phyloP scores from a whole-genome alignment of 2,888 invertebrate species.

The Molorchus minor region DNA sequence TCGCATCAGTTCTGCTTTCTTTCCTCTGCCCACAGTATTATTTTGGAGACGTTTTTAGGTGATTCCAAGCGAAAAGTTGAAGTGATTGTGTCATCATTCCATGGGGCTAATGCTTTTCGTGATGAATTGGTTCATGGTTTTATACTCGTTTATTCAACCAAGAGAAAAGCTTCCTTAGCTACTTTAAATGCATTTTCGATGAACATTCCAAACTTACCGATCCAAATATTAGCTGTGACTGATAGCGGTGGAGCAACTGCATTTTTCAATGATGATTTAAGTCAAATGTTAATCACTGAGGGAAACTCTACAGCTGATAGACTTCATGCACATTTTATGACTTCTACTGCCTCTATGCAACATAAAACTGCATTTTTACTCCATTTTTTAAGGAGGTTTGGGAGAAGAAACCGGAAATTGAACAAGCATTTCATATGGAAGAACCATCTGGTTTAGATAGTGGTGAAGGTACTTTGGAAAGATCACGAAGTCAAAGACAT shows the following conservation, averaged over 20 bases:
- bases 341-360: conserved; percentile 84
- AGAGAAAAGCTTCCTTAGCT: conserved; percentile 92
- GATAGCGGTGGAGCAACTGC: conserved; percentile 89
- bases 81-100: conserved; percentile 93
- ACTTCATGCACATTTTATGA: conserved; percentile 91
- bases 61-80: conserved; percentile 89
- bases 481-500: conserved; percentile 71
- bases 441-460: conserved; percentile 71
- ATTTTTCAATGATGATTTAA: conserved; percentile 89
- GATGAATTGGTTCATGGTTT: conserved; percentile 95
- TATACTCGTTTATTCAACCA: conserved; percentile 93
- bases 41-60: conserved; percentile 91
- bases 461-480: conserved; percentile 76
- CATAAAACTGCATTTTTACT: conserved; percentile 93
- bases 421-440: conserved; percentile 90
- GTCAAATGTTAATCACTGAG: conserved; percentile 90
- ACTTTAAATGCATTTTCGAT: conserved; percentile 93
- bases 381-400: conserved; percentile 97
- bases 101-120: conserved; percentile 90
- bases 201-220: conserved; percentile 91
- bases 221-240: conserved; percentile 93
- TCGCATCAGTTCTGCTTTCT: conserved; percentile 88
- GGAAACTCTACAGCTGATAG: conserved; percentile 92
- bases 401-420: conserved; percentile 95
- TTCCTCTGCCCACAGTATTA: conserved; percentile 86